A percentile compares a stretch with the other conserved stretches of the same genome.
phyloP scores from a whole-genome alignment of 1,140 invertebrate genomes.

The Magallana angulata region DNA sequence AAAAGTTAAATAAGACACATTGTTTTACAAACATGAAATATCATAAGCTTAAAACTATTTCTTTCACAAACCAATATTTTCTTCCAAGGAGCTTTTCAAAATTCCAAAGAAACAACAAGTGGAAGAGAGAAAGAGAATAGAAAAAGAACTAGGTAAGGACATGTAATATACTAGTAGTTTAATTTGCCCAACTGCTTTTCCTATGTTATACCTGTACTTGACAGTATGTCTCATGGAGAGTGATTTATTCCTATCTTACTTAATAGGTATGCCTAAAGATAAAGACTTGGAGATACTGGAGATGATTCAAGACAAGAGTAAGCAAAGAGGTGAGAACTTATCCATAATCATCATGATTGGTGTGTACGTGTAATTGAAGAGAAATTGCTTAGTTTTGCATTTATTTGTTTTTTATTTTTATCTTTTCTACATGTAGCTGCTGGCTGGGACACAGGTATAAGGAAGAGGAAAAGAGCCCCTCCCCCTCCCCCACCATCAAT shows the following conservation, averaged over 20 bases:
- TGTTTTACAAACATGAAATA: no score
- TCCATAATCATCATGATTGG: not conserved
- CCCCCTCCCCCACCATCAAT: constrained; percentile 50
- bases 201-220: not conserved
- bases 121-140: constrained; percentile 78
- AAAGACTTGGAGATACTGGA: constrained; percentile 23
- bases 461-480: constrained; percentile 60
- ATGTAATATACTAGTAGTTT: not conserved
- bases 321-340: constrained; percentile 28
- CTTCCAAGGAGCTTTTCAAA: constrained; percentile 87
- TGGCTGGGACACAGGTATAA: constrained; percentile 67
- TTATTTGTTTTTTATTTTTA: not conserved
- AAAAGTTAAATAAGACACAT: no score
- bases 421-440: constrained; percentile 45
- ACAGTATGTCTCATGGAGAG: not conserved
- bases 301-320: constrained; percentile 43
- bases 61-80: not conserved
- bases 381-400: no score
- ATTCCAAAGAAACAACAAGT: constrained; percentile 97
- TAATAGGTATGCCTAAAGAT: not conserved
- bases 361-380: no score
- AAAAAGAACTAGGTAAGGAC: constrained; percentile 73
- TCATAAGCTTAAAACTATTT: no score
- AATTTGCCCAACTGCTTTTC: no score
- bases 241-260: not conserved